Evolutionary conservation across 2,797 vertebrate genomes (phyloP), one percentile per base, ranked within the genome.

Genomic region (Sebastes hubbsi): DNA sequence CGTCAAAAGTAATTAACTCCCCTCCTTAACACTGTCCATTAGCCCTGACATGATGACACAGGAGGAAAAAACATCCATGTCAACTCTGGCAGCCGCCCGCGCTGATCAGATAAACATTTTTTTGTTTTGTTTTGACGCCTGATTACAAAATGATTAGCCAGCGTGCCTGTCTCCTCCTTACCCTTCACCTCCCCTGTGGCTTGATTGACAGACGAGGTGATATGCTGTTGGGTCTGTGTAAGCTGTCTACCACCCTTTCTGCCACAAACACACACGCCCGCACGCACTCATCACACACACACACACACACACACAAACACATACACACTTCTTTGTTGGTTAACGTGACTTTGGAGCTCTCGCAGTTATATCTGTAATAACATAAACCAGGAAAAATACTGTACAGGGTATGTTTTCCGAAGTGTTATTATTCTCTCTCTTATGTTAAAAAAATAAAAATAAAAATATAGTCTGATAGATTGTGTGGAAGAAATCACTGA

Each of bases 1-100:
- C 96, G 96, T 99, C 97, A 97, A 95, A 98, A 97, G 96, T 97
- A 98, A 98, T 99, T 97, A 98, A 96, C 96, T 96, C 95, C 95
- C 95, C 92, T 93, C 95, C 95, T 96, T 94, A 94, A 91, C 87
- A 92, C 90, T 96, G 96, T 97, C 97, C 97, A 97, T 98, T 97
- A 97, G 95, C 93, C 93, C 94, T 97, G 97, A 98, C 97, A 96
- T 95, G 93, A 95, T 95, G 96, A 97, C 97, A 97, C 95, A 93
- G 94, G 82, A 95, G 96, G 80, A 89, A 88, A 88, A 96, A 95
- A 96, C 94, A 94, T 95, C 94, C 95, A 95, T 97, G 97, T 97
- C 97, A 97, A 95, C 91, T 89, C 91, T 96, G 95, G 96, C 96
- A 97, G 96, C 96, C 96, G 95, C 94, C 96, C 94, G 95, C 94